Percentiles rank a stretch among this genome's conserved stretches.
Evolutionary conservation across 2,888 invertebrate genomes (phyloP).

Genomic region (Eupithecia abbreviata): DNA sequence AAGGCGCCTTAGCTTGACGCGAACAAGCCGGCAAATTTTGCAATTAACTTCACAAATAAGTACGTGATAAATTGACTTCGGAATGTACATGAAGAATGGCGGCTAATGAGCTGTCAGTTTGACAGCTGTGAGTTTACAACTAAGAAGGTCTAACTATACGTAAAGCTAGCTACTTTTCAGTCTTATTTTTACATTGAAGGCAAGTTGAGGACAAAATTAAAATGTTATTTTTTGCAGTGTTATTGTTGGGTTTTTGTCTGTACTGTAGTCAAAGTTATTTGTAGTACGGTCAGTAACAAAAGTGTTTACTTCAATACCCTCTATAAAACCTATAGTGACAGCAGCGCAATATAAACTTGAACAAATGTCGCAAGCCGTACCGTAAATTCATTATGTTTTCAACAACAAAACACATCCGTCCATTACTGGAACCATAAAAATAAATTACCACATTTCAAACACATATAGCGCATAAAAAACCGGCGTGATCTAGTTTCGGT

Average conservation of each 20-base stretch:
- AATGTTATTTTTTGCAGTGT: background rate
- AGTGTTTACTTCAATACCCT: constrained; percentile 13
- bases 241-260: background rate
- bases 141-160: background rate
- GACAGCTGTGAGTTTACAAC: constrained; percentile 24
- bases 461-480: constrained; percentile 37
- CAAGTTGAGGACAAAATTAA: background rate
- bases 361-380: constrained; percentile 25
- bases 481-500: constrained; percentile 39
- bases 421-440: constrained; percentile 37
- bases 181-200: background rate
- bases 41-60: constrained; percentile 49
- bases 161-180: background rate
- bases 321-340: constrained; percentile 20
- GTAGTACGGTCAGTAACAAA: background rate
- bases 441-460: constrained; percentile 39
- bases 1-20: constrained; percentile 41
- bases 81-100: constrained; percentile 45
- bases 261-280: background rate
- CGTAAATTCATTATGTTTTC: constrained; percentile 34
- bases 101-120: constrained; percentile 40
- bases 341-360: constrained; percentile 24
- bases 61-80: constrained; percentile 44
- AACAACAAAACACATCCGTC: constrained; percentile 37
- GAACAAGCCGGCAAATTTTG: constrained; percentile 45